Evolutionary conservation across 2,113 vertebrate genomes (phyloP), one percentile per base, ranked within the genome.

Genomic region (Scartelaos histophorus): DNA sequence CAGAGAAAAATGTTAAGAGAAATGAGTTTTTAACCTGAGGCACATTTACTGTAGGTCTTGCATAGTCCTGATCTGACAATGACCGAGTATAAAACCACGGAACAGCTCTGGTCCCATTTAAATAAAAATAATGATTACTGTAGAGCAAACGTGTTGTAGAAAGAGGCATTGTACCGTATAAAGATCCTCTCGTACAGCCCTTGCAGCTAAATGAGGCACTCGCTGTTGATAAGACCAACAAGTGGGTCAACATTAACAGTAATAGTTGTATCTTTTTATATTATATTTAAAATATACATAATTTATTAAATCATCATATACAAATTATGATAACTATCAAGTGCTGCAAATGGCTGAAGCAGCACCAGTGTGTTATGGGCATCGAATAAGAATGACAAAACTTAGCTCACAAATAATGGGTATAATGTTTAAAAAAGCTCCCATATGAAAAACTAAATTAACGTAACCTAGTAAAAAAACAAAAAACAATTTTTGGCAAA

Each of bases 171-270:
- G 7, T 66, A 76, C 61, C 38, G 75, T 79, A 72, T 58, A 85
- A 79, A 45, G 54, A 34, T 66, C 35, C 69, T 22, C 25, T 64
- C 38, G 34, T 13, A 57, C 35, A 89, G 85, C 87, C 81, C 84
- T 89, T 89, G 69, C 57, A 76, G 73, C 79, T 87, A 70, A 6
- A 80, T 73, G 83, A 92, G 91, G 91, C 90, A 92, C 91, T 91
- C 90, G 60, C 16, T 61, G 58, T 83, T 78, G 49, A 74, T 34
- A 60, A 60, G 24, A 34, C 25, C 25, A 35, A 61, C 15, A 29
- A 61, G 57, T 58, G 24, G 56, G 24, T 15, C 56, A 58, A 58
- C 56, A 58, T 13, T 15, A 15, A 58, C 54, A 22, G 21, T 22
- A 25, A 58, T 15, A 25, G 11, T 25, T 24, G 56, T 7, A 58